Evolutionary conservation across 2,888 invertebrate genomes (phyloP).

Genomic region (Loripinus fragilis): DNA sequence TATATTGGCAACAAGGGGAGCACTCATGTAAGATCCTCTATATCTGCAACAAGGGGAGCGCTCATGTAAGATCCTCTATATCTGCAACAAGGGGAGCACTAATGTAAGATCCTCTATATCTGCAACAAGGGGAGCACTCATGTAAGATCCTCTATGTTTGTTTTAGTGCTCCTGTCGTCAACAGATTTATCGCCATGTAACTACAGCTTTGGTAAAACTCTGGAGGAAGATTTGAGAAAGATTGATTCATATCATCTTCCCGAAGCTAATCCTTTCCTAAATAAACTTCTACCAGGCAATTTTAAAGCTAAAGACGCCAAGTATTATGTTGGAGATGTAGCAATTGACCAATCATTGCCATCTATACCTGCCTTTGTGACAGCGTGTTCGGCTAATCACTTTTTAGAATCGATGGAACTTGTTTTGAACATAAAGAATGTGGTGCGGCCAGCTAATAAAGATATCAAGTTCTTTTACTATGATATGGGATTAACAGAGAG

Average conservation of each 20-base stretch:
- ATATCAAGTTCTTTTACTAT: slow-evolving; percentile 30
- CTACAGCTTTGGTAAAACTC: slow-evolving; percentile 30
- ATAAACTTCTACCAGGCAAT: slow-evolving; percentile 6
- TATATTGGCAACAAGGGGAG: no score
- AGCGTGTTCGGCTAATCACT: slow-evolving; percentile 42
- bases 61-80: no score
- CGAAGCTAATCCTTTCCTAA: slow-evolving; percentile 23
- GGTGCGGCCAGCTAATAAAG: slow-evolving; percentile 15
- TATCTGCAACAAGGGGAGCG: no score
- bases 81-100: no score
- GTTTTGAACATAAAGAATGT: slow-evolving; percentile 29
- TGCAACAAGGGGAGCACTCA: no score
- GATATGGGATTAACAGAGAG: slow-evolving; percentile 31
- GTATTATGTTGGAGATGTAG: slow-evolving; percentile 3
- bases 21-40: no score
- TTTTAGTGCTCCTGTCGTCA: not conserved
- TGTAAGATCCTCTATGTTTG: no score
- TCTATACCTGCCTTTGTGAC: slow-evolving; percentile 37
- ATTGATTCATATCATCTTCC: slow-evolving; percentile 37
- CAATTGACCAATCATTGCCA: slow-evolving; percentile 25
- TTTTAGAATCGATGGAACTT: slow-evolving; percentile 33
- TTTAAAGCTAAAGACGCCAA: not conserved
- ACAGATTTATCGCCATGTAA: slow-evolving; percentile 13
- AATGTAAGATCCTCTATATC: no score
- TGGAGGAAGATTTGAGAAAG: slow-evolving; percentile 32